A percentile compares a stretch with the other conserved stretches of the same genome.
These are phyloP conservation scores for Calidris pygmaea DNA, from an alignment of 2,113 vertebrate species.

Conservation along the genomic window DNA sequence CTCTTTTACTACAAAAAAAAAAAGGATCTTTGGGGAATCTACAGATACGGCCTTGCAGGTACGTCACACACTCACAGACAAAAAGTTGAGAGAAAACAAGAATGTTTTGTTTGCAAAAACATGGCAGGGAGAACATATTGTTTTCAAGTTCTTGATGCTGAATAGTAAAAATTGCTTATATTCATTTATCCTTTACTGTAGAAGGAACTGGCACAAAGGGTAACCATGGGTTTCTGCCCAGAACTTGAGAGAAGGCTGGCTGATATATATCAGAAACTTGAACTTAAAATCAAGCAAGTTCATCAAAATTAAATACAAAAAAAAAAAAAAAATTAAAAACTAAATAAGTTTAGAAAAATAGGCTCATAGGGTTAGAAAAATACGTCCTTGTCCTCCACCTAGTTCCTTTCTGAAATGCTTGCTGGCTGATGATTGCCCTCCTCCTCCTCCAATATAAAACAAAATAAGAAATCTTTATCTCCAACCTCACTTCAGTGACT, in stretches of 20 bases:
- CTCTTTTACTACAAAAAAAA: neutral
- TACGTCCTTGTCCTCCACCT: neutral
- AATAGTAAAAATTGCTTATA: neutral
- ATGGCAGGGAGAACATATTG: neutral
- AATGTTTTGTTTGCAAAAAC: neutral
- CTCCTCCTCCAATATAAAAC: constrained; percentile 8
- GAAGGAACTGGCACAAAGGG: neutral
- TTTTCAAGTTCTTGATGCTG: neutral
- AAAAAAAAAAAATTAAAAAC: neutral
- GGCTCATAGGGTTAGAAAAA: neutral
- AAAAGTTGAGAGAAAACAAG: neutral
- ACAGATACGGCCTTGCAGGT: neutral
- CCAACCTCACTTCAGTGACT: constrained; percentile 37
- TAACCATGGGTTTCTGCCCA: neutral
- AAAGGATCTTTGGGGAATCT: neutral
- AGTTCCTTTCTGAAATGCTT: neutral
- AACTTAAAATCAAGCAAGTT: neutral
- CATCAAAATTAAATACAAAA: neutral
- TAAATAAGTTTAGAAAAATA: neutral
- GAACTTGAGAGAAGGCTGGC: neutral
- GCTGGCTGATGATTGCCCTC: neutral
- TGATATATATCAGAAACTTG: neutral
- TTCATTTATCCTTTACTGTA: neutral
- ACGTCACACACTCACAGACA: neutral
- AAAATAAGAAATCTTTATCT: constrained; percentile 58